These are phyloP conservation scores for Stegophylla sp. DNA, from an alignment of 2,888 invertebrate species.

Conservation along the genomic window DNA sequence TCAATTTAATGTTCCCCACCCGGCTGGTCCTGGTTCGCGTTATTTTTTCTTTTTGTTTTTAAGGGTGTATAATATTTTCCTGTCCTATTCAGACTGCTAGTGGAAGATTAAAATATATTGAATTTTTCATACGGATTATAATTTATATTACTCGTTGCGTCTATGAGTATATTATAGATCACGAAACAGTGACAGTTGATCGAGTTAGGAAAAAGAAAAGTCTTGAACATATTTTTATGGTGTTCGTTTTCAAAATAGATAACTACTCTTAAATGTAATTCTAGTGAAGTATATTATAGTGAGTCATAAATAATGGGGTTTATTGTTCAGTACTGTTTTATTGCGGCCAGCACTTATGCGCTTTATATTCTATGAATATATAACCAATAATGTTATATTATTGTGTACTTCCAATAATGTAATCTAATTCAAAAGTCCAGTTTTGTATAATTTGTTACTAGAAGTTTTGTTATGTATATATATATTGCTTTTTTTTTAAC, in stretches of 20 bases:
- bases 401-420: neutral
- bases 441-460: neutral
- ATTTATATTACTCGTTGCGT: neutral
- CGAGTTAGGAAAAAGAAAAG: neutral
- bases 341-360: constrained; percentile 24
- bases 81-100: neutral
- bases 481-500: neutral
- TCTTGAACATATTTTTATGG: constrained; percentile 16
- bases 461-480: neutral
- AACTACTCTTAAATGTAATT: constrained; percentile 18
- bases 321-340: constrained; percentile 26
- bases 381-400: neutral
- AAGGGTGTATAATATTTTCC: neutral
- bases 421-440: neutral
- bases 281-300: neutral
- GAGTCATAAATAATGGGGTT: constrained; percentile 21
- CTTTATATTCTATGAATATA: neutral
- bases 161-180: neutral
- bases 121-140: neutral
- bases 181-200: neutral
- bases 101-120: neutral
- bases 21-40: neutral
- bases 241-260: constrained; percentile 12
- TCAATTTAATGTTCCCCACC: neutral
- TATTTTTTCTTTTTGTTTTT: neutral